Evolutionary conservation across 2,113 vertebrate genomes (phyloP).

Genomic region (Craseonycteris thonglongyai): DNA sequence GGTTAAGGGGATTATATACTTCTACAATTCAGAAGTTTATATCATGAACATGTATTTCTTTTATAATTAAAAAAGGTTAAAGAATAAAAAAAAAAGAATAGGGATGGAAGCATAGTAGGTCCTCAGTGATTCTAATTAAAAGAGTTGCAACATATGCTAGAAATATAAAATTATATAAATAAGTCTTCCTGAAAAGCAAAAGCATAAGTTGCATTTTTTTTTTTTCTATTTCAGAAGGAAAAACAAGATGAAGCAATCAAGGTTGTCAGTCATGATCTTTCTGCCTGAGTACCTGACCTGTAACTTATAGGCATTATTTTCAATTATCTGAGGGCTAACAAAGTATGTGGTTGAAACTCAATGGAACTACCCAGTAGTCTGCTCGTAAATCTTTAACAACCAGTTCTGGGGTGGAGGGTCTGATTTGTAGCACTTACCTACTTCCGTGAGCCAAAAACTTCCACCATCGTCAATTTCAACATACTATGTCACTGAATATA

Average conservation of each 20-base stretch:
- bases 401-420: neutral
- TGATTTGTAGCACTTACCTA: neutral
- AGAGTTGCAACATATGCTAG: neutral
- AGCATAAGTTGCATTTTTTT: neutral
- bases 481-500: neutral
- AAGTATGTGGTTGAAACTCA: neutral
- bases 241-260: neutral
- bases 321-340: neutral
- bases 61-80: neutral
- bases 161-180: neutral
- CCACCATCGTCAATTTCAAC: neutral
- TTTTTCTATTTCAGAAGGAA: neutral
- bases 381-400: neutral
- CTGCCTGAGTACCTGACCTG: neutral
- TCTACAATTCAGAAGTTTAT: neutral
- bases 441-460: neutral
- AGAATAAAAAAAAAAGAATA: neutral
- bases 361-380: neutral
- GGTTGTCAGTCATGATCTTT: neutral
- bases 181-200: neutral
- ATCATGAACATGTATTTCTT: neutral
- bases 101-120: neutral
- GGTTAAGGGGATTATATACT: neutral
- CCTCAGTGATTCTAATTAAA: neutral
- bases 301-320: neutral